A percentile compares a stretch with the other conserved stretches of the same genome.
Evolutionary conservation across 2,888 invertebrate species (phyloP).

Genomic region (Acrobasis suavella): DNA sequence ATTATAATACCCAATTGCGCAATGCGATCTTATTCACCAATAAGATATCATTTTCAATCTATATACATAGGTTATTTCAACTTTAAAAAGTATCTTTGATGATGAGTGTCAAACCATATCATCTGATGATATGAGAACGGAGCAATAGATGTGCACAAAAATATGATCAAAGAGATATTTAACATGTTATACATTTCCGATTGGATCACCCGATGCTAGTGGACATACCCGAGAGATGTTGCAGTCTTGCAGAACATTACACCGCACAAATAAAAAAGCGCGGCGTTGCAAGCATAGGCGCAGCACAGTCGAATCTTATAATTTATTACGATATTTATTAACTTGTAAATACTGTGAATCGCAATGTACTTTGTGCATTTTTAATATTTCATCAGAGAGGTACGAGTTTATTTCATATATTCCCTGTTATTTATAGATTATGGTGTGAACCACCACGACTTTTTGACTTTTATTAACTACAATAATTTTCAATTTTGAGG

Average conservation of each 20-base stretch:
- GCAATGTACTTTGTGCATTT: conserved; percentile 13
- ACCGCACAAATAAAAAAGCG: conserved; percentile 46
- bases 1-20: no score
- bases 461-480: conserved; percentile 2
- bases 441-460: neutral
- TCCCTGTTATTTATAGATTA: conserved; percentile 19
- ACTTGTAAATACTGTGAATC: conserved; percentile 23
- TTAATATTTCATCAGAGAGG: conserved; percentile 20
- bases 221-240: no score
- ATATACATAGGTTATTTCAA: no score
- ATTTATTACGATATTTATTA: conserved; percentile 23
- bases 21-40: no score
- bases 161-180: no score
- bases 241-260: conserved; percentile 49
- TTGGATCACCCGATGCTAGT: no score
- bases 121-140: no score
- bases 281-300: conserved; percentile 5
- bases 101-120: no score
- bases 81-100: no score
- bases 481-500: conserved; percentile 5
- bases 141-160: no score
- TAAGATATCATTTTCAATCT: no score
- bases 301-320: conserved; percentile 40
- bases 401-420: conserved; percentile 13
- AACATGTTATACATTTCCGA: no score